A percentile compares a stretch with the other conserved stretches of the same genome.
phyloP scores from a whole-genome alignment of 2,113 vertebrate species.

The Gopherus evgoodei region DNA sequence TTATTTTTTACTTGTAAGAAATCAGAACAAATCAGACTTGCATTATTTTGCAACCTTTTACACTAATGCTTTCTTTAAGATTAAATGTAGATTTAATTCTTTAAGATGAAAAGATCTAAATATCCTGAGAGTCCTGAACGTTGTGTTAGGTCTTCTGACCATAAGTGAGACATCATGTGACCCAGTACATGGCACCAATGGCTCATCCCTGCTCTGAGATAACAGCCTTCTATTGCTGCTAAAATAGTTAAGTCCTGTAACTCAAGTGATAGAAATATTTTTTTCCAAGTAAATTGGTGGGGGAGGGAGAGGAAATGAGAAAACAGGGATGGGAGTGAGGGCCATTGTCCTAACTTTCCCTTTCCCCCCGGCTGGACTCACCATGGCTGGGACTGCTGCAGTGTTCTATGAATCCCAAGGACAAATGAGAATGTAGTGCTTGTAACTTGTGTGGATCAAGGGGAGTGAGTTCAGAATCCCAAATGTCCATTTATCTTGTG shows the following conservation, averaged over 20 bases:
- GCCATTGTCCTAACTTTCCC: no score
- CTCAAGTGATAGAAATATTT: not conserved
- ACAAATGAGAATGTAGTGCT: no score
- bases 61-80: not conserved
- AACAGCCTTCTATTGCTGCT: not conserved
- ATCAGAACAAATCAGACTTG: not conserved
- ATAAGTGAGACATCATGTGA: not conserved
- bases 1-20: not conserved
- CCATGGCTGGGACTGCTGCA: no score
- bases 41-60: not conserved
- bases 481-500: no score
- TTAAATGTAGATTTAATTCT: not conserved
- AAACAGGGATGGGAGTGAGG: no score
- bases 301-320: no score
- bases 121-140: not conserved
- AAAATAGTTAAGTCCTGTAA: not conserved
- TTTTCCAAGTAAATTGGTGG: not conserved
- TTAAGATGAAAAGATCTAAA: not conserved
- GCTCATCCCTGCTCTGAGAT: not conserved
- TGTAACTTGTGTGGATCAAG: no score
- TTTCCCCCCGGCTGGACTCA: no score
- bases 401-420: no score
- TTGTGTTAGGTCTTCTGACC: not conserved
- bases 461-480: no score
- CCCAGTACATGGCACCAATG: not conserved